Base-by-base conservation (phyloP, 2,888 invertebrate species). In the Drosophila kambysellisi region DNA sequence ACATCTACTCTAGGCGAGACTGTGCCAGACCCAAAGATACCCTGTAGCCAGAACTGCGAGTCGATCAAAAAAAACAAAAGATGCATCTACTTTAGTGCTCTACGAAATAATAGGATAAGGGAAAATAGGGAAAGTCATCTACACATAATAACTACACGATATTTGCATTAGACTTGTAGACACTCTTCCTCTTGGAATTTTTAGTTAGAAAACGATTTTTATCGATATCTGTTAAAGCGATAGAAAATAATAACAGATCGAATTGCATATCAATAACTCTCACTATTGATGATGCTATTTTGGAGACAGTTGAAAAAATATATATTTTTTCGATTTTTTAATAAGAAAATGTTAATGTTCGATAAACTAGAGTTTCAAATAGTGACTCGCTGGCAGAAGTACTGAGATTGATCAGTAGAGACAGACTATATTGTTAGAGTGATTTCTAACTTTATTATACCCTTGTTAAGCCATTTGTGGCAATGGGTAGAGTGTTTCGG, bases 11-110 rank as follows among this genome's bases (percentile, higher is more conserved):
- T 46, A 29, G 4, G 8, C 25, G 25, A 29, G 32, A 3, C 6
- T n/a, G 39, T 15, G 51, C 30, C 17, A 25, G 15, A 54, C 60
- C 35, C 5, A 15, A 1, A 43, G n/a, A 53, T 78, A 63, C 56
- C 46, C 73, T 57, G 20, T 30, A 30, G 3, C 5, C 11, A 20
- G 4, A 29, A 8, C 20, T 41, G n/a, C 12, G 3, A 32, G n/a
- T 1, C n/a, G 4, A 15, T 12, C 20, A 25, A 3, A 15, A 30
- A 25, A 1, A 4, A 20, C 2, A 15, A 25, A 46, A 15, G 20
- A 25, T 46, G 2, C 7, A 25, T 46, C 7, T 7, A 43, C 3
- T 43, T 20, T 20, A 20, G 6, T 20, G 20, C 20, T 20, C 20
- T 20, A 43, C 2, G 7, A 46, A 20, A 12, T 1, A 20, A 20